A percentile compares a stretch with the other conserved stretches of the same genome.
Evolutionary conservation across 1,140 invertebrate genomes (phyloP).

Genomic region (Drosophila jambulina): DNA sequence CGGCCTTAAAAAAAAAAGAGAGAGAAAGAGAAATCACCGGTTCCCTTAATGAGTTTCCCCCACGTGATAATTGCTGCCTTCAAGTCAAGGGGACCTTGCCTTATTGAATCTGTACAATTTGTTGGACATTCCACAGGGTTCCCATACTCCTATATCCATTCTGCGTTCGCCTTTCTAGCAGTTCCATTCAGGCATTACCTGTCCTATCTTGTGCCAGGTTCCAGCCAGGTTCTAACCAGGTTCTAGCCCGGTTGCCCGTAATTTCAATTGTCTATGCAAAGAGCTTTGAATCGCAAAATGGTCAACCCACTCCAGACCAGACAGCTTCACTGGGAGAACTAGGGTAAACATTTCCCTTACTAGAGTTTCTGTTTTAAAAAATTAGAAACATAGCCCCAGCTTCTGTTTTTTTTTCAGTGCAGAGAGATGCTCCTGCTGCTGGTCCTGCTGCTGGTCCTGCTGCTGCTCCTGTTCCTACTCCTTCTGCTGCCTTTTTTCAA

Average conservation of each 20-base stretch:
- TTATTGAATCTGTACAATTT: slow-evolving; percentile 83
- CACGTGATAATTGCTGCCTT: slow-evolving; percentile 66
- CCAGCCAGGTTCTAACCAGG: not conserved
- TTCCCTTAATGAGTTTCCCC: slow-evolving; percentile 33
- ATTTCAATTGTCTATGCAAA: slow-evolving; percentile 82
- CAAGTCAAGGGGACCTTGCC: slow-evolving; percentile 12
- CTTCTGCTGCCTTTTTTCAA: slow-evolving; percentile 20
- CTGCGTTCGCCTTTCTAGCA: not conserved
- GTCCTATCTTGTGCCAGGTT: slow-evolving; percentile 10
- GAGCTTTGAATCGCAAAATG: slow-evolving; percentile 74
- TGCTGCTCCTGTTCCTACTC: not conserved
- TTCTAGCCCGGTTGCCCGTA: slow-evolving; percentile 20
- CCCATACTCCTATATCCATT: not conserved
- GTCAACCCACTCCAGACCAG: slow-evolving; percentile 32
- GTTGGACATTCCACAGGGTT: slow-evolving; percentile 46
- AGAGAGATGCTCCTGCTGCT: not conserved
- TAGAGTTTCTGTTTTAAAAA: no score
- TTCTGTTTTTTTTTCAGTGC: not conserved
- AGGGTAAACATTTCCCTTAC: no score
- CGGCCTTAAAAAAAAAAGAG: not conserved
- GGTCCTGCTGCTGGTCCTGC: not conserved
- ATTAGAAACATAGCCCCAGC: not conserved
- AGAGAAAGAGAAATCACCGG: not conserved
- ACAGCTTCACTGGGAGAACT: slow-evolving; percentile 5
- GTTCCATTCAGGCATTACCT: slow-evolving; percentile 19